Conservation (phyloP, 1,140 invertebrate species). For the Pseudomyrmex dendroicus region DNA sequence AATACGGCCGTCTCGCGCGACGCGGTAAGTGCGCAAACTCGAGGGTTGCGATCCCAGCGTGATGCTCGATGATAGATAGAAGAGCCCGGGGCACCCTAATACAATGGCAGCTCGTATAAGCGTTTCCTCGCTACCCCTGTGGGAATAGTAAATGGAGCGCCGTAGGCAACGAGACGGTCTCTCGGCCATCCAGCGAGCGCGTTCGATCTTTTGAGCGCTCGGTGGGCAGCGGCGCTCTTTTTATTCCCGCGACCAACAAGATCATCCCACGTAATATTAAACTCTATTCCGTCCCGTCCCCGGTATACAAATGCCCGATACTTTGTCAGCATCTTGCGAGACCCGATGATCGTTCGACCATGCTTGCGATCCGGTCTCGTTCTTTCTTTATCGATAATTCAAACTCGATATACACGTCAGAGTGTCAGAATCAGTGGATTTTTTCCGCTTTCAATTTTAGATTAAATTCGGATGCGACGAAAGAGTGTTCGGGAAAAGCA, state of each 20-base stretch:
- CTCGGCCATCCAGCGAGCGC: slow-evolving; percentile 12
- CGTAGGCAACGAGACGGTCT: slow-evolving; percentile 49
- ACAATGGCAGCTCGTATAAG: slow-evolving; percentile 54
- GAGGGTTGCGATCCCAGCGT: slow-evolving; percentile 71
- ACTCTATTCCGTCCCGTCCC: slow-evolving; percentile 18
- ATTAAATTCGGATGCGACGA: too few relatives aligned
- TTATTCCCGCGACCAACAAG: slow-evolving; percentile 21
- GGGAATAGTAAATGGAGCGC: slow-evolving; percentile 67
- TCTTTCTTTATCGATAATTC: background rate
- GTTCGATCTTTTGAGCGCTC: slow-evolving; percentile 43
- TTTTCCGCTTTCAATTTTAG: background rate
- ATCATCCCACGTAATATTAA: slow-evolving; percentile 50
- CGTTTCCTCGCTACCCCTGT: slow-evolving; percentile 45
- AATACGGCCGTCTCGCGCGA: slow-evolving; percentile 46
- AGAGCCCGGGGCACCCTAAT: slow-evolving; percentile 71
- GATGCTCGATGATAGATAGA: slow-evolving; percentile 75
- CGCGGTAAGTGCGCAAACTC: slow-evolving; percentile 61
- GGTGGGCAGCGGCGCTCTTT: slow-evolving; percentile 30
- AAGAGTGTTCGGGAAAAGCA: too few relatives aligned
- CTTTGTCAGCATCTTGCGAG: slow-evolving; percentile 47
- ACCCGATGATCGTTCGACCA: slow-evolving; percentile 28
- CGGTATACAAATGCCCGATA: slow-evolving; percentile 50
- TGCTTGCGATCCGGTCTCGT: slow-evolving; percentile 26
- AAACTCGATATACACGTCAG: slow-evolving; percentile 7
- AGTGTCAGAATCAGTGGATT: background rate